Base-by-base conservation (phyloP, 2,888 invertebrate genomes). In the Catocala fraxini region DNA sequence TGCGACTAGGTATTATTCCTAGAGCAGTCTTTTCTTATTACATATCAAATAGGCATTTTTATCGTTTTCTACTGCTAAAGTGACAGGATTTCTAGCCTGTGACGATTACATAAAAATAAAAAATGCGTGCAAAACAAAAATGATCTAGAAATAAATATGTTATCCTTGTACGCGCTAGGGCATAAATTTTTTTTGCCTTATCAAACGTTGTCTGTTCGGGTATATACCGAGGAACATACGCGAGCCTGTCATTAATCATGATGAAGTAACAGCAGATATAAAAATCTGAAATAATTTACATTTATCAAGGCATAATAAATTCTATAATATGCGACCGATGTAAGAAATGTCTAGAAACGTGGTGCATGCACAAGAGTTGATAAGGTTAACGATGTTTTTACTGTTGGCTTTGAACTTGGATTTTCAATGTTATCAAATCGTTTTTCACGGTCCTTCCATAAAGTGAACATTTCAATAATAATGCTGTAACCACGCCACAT, bases 341-440 rank as follows among this genome's bases (percentile, higher is more conserved):
- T 64, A 33, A 59, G 61, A 51, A 64, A 59, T 57, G 54, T 51
- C 61, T 65, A 68, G 62, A 64, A 64, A 56, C 62, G 68, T 61
- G 59, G 59, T 66, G 65, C 63, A 52, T 62, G 68, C 63, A 56
- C 56, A 42, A 48, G 54, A 62, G 59, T 49, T 63, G 74, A 77
- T 80, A 80, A 76, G 48, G 68, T 54, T 71, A 73, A 73, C 69
- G 60, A 70, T 75, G 69, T 74, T 79, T 77, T 74, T 66, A 77
- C 56, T 70, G 65, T 78, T 77, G 80, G 72, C 79, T 76, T 73
- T 82, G 81, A 82, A 81, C 81, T 83, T 80, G 73, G 68, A 74
- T 66, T 72, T 68, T 63, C 67, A 58, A 63, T 59, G 70, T 65
- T 68, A 65, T 65, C 68, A 66, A 67, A 65, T 62, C 59, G 59